Conservation (phyloP, 1,140 invertebrate genomes). For the Uloborus diversus region DNA sequence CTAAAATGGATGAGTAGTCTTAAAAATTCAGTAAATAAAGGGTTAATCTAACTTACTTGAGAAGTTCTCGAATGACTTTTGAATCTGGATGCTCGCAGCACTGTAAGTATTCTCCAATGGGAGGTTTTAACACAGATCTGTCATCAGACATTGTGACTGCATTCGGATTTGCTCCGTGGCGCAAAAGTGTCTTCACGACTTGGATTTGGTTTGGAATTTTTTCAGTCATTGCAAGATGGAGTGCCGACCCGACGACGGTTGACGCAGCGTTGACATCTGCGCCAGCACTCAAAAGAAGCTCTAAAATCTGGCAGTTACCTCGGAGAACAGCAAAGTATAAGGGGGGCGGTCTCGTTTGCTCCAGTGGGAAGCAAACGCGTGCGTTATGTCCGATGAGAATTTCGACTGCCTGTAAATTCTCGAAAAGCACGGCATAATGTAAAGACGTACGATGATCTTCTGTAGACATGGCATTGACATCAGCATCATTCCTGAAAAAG, state of each 20-base stretch:
- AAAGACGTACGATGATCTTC: conserved; percentile 84
- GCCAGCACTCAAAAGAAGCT: conserved; percentile 69
- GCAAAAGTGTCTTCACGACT: conserved; percentile 75
- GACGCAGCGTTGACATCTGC: conserved; percentile 83
- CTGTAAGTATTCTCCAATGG: conserved; percentile 83
- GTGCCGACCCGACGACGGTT: conserved; percentile 83
- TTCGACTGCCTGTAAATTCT: conserved; percentile 79
- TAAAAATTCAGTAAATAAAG: neutral
- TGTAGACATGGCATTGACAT: conserved; percentile 82
- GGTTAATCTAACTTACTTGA: conserved; percentile 75
- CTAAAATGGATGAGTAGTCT: neutral
- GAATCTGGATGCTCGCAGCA: conserved; percentile 77
- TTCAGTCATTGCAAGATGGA: conserved; percentile 87
- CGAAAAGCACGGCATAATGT: conserved; percentile 84
- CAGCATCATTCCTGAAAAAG: conserved; percentile 74
- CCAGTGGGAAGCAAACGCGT: conserved; percentile 73
- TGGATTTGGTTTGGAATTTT: conserved; percentile 64
- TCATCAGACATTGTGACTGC: conserved; percentile 74
- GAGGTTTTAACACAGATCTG: conserved; percentile 70
- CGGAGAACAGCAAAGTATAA: conserved; percentile 83
- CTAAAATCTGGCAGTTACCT: conserved; percentile 78
- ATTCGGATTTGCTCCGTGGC: conserved; percentile 81
- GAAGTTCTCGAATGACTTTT: conserved; percentile 75
- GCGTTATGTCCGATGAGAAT: conserved; percentile 84
- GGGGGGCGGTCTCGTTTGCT: conserved; percentile 80